Conservation (phyloP, 64 coral and sea anemone species). For the Exaiptasia diaphana region DNA sequence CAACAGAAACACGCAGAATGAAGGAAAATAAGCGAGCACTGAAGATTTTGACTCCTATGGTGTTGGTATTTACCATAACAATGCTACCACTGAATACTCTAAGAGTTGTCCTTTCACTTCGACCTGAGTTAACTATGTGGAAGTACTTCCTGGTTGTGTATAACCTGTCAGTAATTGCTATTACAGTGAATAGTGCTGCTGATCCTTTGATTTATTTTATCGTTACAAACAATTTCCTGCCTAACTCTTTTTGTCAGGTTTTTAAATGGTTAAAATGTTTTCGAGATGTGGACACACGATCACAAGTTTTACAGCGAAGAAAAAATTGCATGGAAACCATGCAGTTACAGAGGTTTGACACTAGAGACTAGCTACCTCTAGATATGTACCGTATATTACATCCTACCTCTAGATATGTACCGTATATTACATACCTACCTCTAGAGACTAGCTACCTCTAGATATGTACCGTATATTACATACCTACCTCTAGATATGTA, state of each 20-base stretch:
- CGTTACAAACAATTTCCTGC: conserved; percentile 41
- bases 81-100: conserved; percentile 39
- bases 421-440: no score
- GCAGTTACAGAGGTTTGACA: background rate
- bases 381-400: no score
- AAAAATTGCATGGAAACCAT: background rate
- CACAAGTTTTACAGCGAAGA: background rate
- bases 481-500: no score
- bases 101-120: conserved; percentile 3
- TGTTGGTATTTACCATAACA: conserved; percentile 33
- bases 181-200: conserved; percentile 30
- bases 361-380: no score
- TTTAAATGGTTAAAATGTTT: background rate
- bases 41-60: conserved; percentile 40
- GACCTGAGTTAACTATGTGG: background rate
- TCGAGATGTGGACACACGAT: background rate
- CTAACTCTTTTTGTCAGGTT: background rate
- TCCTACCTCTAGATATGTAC: no score
- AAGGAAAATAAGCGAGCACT: conserved; percentile 37
- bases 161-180: conserved; percentile 38
- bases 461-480: no score
- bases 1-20: conserved; percentile 15
- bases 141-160: conserved; percentile 21
- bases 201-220: conserved; percentile 49
- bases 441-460: no score